Conservation (phyloP, 2,797 vertebrate genomes). For the Syndactyla subalaris region DNA sequence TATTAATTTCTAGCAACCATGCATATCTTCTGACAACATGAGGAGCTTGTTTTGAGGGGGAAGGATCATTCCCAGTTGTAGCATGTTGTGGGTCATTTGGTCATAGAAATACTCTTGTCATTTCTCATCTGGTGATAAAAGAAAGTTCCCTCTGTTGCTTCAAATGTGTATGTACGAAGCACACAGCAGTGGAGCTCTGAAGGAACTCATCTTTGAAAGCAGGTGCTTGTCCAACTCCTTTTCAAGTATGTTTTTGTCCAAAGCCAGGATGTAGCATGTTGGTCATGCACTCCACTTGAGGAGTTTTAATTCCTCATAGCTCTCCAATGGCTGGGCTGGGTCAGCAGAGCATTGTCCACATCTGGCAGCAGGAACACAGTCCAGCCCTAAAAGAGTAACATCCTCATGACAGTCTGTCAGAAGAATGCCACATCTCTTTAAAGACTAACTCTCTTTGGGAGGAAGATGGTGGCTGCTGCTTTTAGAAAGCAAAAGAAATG, state of each 20-base stretch:
- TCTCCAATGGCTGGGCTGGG: not conserved
- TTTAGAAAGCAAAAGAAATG: not conserved
- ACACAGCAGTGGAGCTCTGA: not conserved
- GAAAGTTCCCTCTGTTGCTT: not conserved
- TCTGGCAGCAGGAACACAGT: not conserved
- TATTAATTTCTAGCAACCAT: not conserved
- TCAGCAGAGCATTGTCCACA: accelerated
- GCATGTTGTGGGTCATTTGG: not conserved
- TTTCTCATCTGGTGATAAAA: not conserved
- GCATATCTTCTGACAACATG: not conserved
- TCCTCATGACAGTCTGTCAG: not conserved
- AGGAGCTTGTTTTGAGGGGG: not conserved
- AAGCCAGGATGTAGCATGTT: not conserved
- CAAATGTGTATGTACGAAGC: not conserved
- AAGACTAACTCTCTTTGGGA: not conserved
- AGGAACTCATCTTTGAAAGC: not conserved
- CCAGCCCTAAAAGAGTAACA: not conserved
- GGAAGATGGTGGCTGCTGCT: not conserved
- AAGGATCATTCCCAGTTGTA: not conserved
- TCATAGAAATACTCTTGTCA: not conserved
- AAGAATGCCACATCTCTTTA: not conserved
- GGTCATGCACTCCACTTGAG: not conserved
- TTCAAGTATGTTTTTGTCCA: not conserved
- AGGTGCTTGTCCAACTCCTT: not conserved
- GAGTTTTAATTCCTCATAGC: not conserved